Evolutionary conservation across 2,113 vertebrate genomes (phyloP).

Genomic region (Merops nubicus): DNA sequence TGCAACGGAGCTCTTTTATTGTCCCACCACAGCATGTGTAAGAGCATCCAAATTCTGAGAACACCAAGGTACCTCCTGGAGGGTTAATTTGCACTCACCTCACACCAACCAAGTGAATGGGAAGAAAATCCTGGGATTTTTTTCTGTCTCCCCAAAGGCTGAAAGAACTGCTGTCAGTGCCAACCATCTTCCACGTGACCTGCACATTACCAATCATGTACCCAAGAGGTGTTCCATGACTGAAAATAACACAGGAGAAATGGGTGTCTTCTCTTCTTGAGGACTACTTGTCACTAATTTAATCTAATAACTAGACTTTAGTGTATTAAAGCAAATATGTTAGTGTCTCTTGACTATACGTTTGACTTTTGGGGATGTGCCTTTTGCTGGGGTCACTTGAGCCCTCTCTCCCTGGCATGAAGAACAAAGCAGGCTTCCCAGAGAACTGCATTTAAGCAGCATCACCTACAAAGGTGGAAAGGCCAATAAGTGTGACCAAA

Average conservation of each 20-base stretch:
- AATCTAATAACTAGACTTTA: not conserved
- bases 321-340: not conserved
- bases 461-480: not conserved
- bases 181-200: not conserved
- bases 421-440: not conserved
- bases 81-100: not conserved
- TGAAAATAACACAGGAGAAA: not conserved
- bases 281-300: not conserved
- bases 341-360: not conserved
- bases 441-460: rapidly evolving
- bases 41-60: not conserved
- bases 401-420: not conserved
- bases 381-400: not conserved
- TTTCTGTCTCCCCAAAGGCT: not conserved
- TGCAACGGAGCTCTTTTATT: not conserved
- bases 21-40: not conserved
- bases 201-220: not conserved
- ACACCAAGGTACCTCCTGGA: not conserved
- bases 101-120: not conserved
- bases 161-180: not conserved
- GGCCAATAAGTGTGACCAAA: not conserved
- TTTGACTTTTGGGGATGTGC: not conserved
- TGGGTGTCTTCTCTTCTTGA: not conserved
- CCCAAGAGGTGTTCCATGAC: not conserved
- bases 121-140: not conserved